These are phyloP conservation scores for Otocyon megalotis DNA, from an alignment of 2,113 vertebrate genomes.

Conservation along the genomic window DNA sequence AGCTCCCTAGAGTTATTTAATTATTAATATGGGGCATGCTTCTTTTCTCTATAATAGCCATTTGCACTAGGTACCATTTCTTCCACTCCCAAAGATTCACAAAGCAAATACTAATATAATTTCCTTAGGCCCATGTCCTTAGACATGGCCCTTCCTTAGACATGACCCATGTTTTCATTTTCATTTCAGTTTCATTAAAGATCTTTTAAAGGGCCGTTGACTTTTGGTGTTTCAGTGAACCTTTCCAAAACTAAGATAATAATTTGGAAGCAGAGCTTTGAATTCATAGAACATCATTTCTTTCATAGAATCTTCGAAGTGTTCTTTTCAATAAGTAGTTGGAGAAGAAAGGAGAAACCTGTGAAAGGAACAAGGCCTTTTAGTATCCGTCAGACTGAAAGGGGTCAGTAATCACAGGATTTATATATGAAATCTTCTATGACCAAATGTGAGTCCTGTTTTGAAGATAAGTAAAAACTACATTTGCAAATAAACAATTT, in stretches of 20 bases:
- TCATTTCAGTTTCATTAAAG: conserved; percentile 8
- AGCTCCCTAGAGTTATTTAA: not conserved
- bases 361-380: not conserved
- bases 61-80: not conserved
- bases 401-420: not conserved
- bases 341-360: not conserved
- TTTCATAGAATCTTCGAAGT: not conserved
- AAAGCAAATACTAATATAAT: not conserved
- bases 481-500: not conserved
- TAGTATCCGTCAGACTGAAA: not conserved
- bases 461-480: not conserved
- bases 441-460: not conserved
- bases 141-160: not conserved
- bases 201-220: not conserved
- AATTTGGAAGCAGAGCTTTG: not conserved
- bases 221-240: not conserved
- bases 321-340: not conserved
- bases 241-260: not conserved
- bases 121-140: not conserved
- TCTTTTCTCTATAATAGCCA: not conserved
- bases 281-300: not conserved
- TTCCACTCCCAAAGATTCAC: not conserved
- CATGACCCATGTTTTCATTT: not conserved
- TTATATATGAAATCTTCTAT: no score
- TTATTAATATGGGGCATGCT: rapidly evolving